Evolutionary conservation across 2,888 invertebrate genomes (phyloP).

Genomic region (Bhutanitis thaidina): DNA sequence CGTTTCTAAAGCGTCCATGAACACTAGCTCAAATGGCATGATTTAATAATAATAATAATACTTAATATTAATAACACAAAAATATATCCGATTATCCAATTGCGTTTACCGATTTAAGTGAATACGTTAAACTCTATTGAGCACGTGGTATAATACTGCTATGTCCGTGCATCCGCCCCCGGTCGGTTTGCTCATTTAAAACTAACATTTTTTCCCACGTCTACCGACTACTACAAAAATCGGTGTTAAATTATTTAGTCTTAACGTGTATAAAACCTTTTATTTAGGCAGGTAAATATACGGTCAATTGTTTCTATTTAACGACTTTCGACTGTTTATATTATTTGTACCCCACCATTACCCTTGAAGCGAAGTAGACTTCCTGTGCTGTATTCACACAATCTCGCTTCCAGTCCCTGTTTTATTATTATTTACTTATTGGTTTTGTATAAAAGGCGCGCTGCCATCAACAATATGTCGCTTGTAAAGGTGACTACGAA

Average conservation of each 20-base stretch:
- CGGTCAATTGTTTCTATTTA: constrained; percentile 1
- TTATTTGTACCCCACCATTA: constrained; percentile 27
- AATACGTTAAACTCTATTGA: constrained; percentile 22
- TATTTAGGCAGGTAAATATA: constrained; percentile 1
- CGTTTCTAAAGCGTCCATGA: constrained; percentile 16
- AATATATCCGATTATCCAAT: too few relatives aligned
- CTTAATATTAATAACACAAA: too few relatives aligned
- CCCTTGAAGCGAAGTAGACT: constrained; percentile 60
- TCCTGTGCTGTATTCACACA: constrained; percentile 70
- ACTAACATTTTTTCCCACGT: constrained; percentile 71
- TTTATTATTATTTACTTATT: constrained; percentile 74
- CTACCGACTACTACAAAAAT: constrained; percentile 55
- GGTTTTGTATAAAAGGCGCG: constrained; percentile 68
- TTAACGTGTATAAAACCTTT: constrained; percentile 1
- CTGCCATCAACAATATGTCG: constrained; percentile 74
- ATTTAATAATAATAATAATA: too few relatives aligned
- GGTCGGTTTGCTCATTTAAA: constrained; percentile 50
- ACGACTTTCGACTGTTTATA: constrained; percentile 1
- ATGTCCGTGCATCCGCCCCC: constrained; percentile 59
- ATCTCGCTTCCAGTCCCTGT: constrained; percentile 60
- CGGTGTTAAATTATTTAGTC: constrained; percentile 20
- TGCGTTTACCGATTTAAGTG: background rate
- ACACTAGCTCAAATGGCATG: too few relatives aligned
- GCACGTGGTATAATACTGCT: constrained; percentile 45
- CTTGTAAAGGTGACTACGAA: constrained; percentile 74